Evolutionary conservation across 2,797 vertebrate genomes (phyloP).

Genomic region (Sarcoramphus papa): DNA sequence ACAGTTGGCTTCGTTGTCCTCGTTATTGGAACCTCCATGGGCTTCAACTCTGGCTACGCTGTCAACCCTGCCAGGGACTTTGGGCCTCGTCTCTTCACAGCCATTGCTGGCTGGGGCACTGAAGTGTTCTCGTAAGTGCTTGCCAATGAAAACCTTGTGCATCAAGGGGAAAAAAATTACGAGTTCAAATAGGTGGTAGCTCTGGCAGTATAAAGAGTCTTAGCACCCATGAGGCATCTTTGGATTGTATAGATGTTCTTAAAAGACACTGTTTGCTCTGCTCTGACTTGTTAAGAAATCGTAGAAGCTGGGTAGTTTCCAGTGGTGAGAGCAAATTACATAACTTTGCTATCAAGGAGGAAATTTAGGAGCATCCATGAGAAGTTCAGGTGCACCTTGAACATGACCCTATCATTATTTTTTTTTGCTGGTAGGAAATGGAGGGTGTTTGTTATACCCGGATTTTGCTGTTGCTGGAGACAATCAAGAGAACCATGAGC

Average conservation of each 20-base stretch:
- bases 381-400: background rate
- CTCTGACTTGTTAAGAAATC: rapidly evolving
- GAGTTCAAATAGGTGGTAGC: background rate
- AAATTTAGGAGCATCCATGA: background rate
- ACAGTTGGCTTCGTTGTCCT: conserved; percentile 94
- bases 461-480: background rate
- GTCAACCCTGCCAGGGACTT: conserved; percentile 97
- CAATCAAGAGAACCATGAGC: background rate
- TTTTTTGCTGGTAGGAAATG: background rate
- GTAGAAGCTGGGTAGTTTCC: background rate
- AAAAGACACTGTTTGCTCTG: background rate
- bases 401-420: rapidly evolving
- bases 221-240: background rate
- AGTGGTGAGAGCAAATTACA: background rate
- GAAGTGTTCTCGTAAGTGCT: conserved; percentile 90
- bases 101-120: conserved; percentile 91
- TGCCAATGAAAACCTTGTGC: background rate
- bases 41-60: conserved; percentile 97
- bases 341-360: background rate
- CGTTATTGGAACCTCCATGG: conserved; percentile 95
- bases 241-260: background rate
- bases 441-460: background rate
- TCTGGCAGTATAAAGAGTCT: background rate
- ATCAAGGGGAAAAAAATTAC: background rate
- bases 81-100: conserved; percentile 90